phyloP scores from a whole-genome alignment of 1,140 invertebrate species.

The Drosophila neocordata region DNA sequence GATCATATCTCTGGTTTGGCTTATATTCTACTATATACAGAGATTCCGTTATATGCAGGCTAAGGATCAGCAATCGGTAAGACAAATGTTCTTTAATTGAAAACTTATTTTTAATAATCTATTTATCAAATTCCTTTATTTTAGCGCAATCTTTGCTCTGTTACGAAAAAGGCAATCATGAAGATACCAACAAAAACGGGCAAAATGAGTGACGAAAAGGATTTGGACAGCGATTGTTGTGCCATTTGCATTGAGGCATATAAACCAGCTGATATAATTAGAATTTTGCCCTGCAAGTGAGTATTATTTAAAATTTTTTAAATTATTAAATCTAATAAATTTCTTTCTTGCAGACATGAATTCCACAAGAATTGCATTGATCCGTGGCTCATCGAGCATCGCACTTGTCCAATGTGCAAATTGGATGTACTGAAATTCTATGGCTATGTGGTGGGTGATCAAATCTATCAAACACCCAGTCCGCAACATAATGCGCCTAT shows the following conservation, averaged over 20 bases:
- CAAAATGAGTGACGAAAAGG: conserved; percentile 91
- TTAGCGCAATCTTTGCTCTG: conserved; percentile 92
- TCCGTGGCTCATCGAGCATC: conserved; percentile 95
- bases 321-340: not conserved
- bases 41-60: conserved; percentile 95
- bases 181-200: conserved; percentile 94
- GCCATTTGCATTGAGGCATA: conserved; percentile 96
- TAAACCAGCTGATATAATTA: conserved; percentile 91
- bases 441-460: conserved; percentile 90
- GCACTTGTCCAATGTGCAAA: conserved; percentile 98
- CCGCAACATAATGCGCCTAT: conserved; percentile 61
- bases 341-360: conserved; percentile 88
- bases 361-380: conserved; percentile 98
- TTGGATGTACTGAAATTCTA: conserved; percentile 97
- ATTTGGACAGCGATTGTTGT: conserved; percentile 93
- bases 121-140: conserved; percentile 10
- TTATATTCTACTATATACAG: conserved; percentile 97
- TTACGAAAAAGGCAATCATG: conserved; percentile 94
- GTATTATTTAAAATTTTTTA: conserved; percentile 41
- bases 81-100: not conserved
- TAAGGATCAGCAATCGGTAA: conserved; percentile 87
- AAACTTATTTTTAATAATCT: no score
- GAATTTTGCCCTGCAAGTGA: conserved; percentile 95
- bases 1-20: conserved; percentile 96
- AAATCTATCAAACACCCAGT: conserved; percentile 76